Evolutionary conservation across 2,888 invertebrate genomes (phyloP).

Genomic region (Mythimna ferrago): DNA sequence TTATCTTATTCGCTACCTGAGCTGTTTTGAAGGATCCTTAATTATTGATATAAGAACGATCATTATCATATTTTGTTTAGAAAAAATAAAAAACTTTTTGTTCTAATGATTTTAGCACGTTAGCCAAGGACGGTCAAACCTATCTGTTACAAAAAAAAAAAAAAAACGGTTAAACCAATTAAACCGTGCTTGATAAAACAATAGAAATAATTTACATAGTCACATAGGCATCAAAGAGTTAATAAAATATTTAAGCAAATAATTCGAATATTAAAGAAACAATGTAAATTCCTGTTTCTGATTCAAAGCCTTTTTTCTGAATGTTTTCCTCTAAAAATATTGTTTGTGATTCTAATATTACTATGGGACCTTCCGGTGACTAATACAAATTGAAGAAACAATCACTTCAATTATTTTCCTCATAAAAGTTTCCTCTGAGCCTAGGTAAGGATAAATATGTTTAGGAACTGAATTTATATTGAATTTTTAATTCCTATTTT

Average conservation of each 20-base stretch:
- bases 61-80: background rate
- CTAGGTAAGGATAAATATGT: conserved; percentile 3
- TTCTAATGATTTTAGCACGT: conserved; percentile 15
- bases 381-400: conserved; percentile 3
- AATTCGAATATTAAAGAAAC: conserved; percentile 12
- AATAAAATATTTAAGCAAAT: conserved; percentile 1
- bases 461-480: conserved; percentile 7
- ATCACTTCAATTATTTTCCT: conserved; percentile 16
- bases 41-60: conserved; percentile 7
- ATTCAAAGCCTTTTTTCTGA: background rate
- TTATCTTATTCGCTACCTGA: conserved; percentile 20
- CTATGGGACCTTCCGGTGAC: conserved; percentile 1
- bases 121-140: background rate
- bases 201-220: conserved; percentile 39
- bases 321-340: conserved; percentile 4
- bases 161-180: conserved; percentile 21
- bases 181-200: conserved; percentile 31
- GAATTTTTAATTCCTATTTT: background rate
- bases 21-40: conserved; percentile 5
- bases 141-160: conserved; percentile 11
- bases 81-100: conserved; percentile 3
- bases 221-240: conserved; percentile 10
- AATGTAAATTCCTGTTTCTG: background rate
- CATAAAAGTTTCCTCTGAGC: conserved; percentile 13
- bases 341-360: conserved; percentile 2